Evolutionary conservation across 2,888 invertebrate genomes (phyloP).

Genomic region (Elmis aenea): DNA sequence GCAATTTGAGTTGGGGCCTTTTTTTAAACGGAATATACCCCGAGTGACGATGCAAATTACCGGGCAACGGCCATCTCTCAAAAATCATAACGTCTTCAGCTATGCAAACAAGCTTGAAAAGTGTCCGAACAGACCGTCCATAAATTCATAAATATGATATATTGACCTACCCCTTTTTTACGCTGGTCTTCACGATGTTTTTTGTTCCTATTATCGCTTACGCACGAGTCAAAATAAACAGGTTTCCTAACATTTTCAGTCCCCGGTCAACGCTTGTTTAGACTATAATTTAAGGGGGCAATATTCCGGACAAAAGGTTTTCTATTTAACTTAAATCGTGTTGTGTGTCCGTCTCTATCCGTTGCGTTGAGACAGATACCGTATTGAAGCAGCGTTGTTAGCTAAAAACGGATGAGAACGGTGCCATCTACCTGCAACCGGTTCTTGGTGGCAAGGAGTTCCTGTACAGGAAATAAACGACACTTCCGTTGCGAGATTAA

Average conservation of each 20-base stretch:
- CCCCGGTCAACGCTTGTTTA: constrained; percentile 4
- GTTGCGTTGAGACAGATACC: background rate
- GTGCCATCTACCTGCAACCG: constrained; percentile 27
- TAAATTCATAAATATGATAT: constrained; percentile 22
- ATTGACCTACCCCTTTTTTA: constrained; percentile 16
- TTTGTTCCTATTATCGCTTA: constrained; percentile 9
- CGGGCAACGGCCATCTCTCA: constrained; percentile 1
- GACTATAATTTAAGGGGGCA: constrained; percentile 11
- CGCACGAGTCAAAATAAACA: constrained; percentile 21
- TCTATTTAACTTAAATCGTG: background rate
- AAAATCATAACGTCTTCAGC: constrained; percentile 15
- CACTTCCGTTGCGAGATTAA: constrained; percentile 31
- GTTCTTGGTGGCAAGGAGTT: constrained; percentile 22
- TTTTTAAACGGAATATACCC: too few relatives aligned
- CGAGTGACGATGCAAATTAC: too few relatives aligned
- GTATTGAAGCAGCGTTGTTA: background rate
- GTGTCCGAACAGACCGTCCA: constrained; percentile 12
- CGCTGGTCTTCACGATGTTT: constrained; percentile 5
- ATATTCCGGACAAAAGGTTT: constrained; percentile 14
- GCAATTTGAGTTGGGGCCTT: too few relatives aligned
- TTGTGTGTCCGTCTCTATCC: background rate
- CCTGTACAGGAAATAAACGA: constrained; percentile 28
- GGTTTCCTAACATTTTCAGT: constrained; percentile 12
- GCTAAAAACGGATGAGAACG: constrained; percentile 4
- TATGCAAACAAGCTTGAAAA: constrained; percentile 18